Conservation (phyloP, 2,797 vertebrate species). For the Crossoptilon crossoptilon region DNA sequence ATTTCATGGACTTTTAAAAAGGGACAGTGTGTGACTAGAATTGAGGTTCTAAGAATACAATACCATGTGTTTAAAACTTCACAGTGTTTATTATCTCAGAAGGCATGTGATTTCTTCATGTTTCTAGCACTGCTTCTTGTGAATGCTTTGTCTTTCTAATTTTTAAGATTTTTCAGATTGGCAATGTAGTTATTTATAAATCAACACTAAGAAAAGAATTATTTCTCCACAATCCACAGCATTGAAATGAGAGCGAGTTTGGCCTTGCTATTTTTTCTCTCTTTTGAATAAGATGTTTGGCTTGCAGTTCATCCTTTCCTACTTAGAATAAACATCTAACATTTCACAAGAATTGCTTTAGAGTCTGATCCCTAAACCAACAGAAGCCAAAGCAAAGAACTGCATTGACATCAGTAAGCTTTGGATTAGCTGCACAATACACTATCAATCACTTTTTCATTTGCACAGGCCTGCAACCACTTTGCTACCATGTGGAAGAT, state of each 20-base stretch:
- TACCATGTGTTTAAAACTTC: neutral
- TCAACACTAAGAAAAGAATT: neutral
- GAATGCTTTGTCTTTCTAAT: neutral
- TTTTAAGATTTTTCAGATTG: neutral
- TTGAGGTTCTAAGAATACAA: neutral
- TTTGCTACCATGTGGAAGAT: conserved; percentile 15
- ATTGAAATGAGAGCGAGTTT: neutral
- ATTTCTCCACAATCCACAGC: neutral
- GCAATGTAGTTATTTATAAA: neutral
- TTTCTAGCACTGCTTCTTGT: neutral
- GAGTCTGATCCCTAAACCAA: neutral
- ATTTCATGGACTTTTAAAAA: neutral
- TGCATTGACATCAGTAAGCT: neutral
- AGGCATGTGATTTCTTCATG: neutral
- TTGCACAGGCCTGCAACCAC: neutral
- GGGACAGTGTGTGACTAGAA: neutral
- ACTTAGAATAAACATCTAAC: conserved; percentile 32
- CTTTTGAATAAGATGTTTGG: neutral
- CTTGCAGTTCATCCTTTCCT: conserved; percentile 21
- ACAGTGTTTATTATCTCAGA: neutral
- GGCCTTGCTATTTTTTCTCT: neutral
- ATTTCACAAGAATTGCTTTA: conserved; percentile 9
- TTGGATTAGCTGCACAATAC: neutral
- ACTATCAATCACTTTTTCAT: neutral
- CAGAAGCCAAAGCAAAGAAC: conserved; percentile 38